phyloP scores from a whole-genome alignment of 1,140 invertebrate genomes.

The Pomacea maculata region DNA sequence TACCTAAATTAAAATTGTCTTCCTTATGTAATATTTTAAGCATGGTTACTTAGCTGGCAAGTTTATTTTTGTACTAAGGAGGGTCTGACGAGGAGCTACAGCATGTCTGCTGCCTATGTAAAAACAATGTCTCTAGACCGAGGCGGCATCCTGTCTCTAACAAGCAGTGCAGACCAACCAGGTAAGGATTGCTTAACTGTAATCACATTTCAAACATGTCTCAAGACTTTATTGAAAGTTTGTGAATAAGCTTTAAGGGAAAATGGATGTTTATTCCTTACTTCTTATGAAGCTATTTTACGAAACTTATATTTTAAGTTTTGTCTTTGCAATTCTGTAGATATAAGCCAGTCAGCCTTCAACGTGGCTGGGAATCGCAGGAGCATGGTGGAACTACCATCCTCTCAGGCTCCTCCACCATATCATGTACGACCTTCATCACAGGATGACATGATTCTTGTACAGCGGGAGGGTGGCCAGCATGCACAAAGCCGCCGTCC shows the following conservation, averaged over 20 bases:
- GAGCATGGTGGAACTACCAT: conserved; percentile 26
- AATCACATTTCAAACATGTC: too few relatives aligned
- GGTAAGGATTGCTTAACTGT: background rate
- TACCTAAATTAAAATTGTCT: too few relatives aligned
- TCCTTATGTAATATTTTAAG: too few relatives aligned
- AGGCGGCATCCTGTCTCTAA: background rate
- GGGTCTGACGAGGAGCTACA: conserved; percentile 31
- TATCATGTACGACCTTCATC: conserved; percentile 23
- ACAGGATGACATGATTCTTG: conserved; percentile 21
- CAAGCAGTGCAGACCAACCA: background rate
- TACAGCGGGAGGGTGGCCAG: background rate
- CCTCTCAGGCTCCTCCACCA: conserved; percentile 28
- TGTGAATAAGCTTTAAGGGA: too few relatives aligned
- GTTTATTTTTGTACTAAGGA: conserved; percentile 21
- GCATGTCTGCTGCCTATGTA: conserved; percentile 37
- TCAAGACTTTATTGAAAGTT: too few relatives aligned
- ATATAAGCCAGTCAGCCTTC: conserved; percentile 24
- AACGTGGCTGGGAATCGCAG: conserved; percentile 29
- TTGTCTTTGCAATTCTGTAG: background rate
- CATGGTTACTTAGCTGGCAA: too few relatives aligned
- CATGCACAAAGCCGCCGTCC: background rate
- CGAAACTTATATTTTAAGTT: background rate
- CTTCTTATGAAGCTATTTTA: background rate
- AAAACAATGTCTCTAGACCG: conserved; percentile 40
- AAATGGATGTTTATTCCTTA: background rate